Percentiles rank a stretch among this genome's conserved stretches.
phyloP scores from a whole-genome alignment of 2,797 vertebrate genomes.

The Manis pentadactyla region DNA sequence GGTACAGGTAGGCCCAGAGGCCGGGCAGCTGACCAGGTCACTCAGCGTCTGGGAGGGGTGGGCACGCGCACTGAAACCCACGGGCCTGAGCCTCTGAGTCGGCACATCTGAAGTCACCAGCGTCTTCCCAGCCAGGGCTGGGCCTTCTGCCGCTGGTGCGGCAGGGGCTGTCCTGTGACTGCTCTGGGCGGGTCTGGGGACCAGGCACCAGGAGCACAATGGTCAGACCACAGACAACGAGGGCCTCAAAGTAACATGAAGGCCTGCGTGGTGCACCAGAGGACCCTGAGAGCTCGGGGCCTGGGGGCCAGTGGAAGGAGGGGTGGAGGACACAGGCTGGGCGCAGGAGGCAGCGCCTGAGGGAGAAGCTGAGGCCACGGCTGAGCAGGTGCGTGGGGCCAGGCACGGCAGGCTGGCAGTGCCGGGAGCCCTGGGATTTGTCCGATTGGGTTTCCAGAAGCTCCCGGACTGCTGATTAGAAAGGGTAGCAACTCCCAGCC shows the following conservation, averaged over 20 bases:
- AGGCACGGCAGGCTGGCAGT: background rate
- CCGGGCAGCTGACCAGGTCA: background rate
- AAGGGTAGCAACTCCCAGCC: background rate
- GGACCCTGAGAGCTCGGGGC: background rate
- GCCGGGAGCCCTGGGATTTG: background rate
- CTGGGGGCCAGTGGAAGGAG: background rate
- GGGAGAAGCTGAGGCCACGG: background rate
- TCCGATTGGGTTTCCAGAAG: background rate
- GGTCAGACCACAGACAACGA: background rate
- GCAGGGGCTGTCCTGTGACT: background rate
- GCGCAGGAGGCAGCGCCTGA: background rate
- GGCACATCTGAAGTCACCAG: background rate
- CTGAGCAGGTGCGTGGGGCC: background rate
- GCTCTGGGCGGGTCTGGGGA: background rate
- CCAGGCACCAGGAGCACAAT: background rate
- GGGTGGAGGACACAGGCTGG: background rate
- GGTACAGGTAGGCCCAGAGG: background rate
- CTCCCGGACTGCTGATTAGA: background rate
- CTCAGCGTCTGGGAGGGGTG: accelerated
- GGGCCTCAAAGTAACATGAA: background rate
- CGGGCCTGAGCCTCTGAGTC: background rate
- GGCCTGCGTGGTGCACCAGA: background rate
- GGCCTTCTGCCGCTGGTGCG: background rate
- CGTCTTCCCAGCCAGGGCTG: background rate
- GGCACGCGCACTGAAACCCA: background rate